A percentile compares a stretch with the other conserved stretches of the same genome.
Evolutionary conservation across 2,888 invertebrate genomes (phyloP).

Genomic region (Autographa pulchrina): DNA sequence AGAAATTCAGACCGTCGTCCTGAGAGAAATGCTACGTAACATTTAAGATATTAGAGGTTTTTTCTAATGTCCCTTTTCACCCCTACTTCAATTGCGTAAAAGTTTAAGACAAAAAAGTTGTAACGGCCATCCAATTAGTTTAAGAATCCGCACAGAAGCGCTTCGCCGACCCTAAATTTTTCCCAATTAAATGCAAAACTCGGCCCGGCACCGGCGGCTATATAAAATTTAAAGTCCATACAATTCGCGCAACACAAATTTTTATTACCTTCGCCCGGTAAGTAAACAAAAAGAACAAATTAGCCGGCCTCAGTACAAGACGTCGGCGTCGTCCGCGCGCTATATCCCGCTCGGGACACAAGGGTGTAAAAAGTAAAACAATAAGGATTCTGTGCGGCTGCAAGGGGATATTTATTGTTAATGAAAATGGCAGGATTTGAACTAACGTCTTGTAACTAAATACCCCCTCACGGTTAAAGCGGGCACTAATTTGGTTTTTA

Average conservation of each 20-base stretch:
- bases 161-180: slow-evolving; percentile 87
- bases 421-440: slow-evolving; percentile 90
- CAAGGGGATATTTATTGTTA: slow-evolving; percentile 90
- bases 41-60: slow-evolving; percentile 43
- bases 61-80: slow-evolving; percentile 65
- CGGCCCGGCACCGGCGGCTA: slow-evolving; percentile 80
- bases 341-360: slow-evolving; percentile 84
- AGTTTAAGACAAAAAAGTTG: slow-evolving; percentile 84
- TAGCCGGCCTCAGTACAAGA: slow-evolving; percentile 82
- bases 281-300: slow-evolving; percentile 89
- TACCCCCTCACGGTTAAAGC: slow-evolving; percentile 89
- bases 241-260: slow-evolving; percentile 89
- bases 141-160: slow-evolving; percentile 88
- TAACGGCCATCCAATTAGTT: slow-evolving; percentile 88
- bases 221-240: slow-evolving; percentile 89
- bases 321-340: slow-evolving; percentile 79
- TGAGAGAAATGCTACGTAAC: slow-evolving; percentile 44
- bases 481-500: slow-evolving; percentile 90
- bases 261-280: slow-evolving; percentile 87
- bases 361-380: slow-evolving; percentile 90
- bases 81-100: slow-evolving; percentile 77
- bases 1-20: slow-evolving; percentile 7
- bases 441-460: slow-evolving; percentile 90
- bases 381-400: slow-evolving; percentile 88
- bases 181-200: slow-evolving; percentile 89